phyloP scores from a whole-genome alignment of 2,113 vertebrate species.

The Scomber colias region DNA sequence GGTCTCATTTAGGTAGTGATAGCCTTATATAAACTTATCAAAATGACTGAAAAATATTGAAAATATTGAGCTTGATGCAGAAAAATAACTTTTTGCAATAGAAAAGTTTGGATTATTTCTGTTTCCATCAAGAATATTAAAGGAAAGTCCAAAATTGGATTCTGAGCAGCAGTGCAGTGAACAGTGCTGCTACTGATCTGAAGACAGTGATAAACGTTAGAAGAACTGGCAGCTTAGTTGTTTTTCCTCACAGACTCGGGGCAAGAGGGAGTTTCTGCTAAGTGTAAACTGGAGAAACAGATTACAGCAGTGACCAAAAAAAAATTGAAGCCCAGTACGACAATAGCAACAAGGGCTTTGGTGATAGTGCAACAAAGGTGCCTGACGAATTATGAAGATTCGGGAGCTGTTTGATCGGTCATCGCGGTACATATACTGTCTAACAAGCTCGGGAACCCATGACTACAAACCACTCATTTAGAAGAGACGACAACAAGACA shows the following conservation, averaged over 20 bases:
- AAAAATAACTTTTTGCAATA: not conserved
- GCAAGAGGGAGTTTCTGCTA: constrained; percentile 23
- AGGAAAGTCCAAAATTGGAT: not conserved
- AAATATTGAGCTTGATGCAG: not conserved
- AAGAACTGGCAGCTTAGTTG: not conserved
- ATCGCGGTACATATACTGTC: not conserved
- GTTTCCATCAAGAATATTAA: not conserved
- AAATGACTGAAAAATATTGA: not conserved
- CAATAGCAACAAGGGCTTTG: not conserved
- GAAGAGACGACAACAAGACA: constrained; percentile 1
- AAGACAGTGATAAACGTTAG: not conserved
- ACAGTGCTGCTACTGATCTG: not conserved
- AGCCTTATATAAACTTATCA: not conserved
- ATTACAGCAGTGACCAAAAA: constrained; percentile 1
- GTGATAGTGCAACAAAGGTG: constrained; percentile 1
- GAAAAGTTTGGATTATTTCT: not conserved
- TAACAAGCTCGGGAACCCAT: not conserved
- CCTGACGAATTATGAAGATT: not conserved
- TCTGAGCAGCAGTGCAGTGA: not conserved
- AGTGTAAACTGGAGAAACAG: not conserved
- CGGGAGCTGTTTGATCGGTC: constrained; percentile 23
- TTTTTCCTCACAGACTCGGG: constrained; percentile 1
- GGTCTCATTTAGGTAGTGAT: not conserved
- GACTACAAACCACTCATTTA: not conserved
- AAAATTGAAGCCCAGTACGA: not conserved